Evolutionary conservation across 2,113 vertebrate species (phyloP).

Genomic region (Protobothrops mucrosquamatus): DNA sequence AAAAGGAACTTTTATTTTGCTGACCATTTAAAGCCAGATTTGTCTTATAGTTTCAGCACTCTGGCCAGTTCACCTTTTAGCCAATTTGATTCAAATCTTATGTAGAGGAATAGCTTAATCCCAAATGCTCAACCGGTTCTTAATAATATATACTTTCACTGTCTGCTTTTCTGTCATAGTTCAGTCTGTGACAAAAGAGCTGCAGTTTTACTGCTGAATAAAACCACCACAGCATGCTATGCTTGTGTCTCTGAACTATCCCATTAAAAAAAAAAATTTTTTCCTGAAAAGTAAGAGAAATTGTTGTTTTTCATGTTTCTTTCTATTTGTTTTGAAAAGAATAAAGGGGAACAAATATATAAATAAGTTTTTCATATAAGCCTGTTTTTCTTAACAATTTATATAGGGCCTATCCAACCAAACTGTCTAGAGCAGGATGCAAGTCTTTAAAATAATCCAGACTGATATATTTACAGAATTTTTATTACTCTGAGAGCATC

Average conservation of each 20-base stretch:
- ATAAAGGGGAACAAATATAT: background rate
- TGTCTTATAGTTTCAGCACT: background rate
- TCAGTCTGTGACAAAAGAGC: background rate
- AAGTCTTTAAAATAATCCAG: background rate
- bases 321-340: background rate
- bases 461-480: background rate
- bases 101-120: background rate
- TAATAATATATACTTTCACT: background rate
- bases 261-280: background rate
- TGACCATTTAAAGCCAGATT: background rate
- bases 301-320: background rate
- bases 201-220: background rate
- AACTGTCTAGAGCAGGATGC: background rate
- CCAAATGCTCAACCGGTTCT: background rate
- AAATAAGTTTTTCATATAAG: background rate
- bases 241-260: background rate
- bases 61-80: background rate
- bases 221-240: background rate
- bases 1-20: background rate
- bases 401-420: background rate
- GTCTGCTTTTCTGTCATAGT: background rate
- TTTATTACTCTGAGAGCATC: background rate
- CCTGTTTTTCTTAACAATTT: background rate
- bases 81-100: background rate
- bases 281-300: background rate